phyloP scores from a whole-genome alignment of 1,140 invertebrate genomes.

The Ostrea denselamellosa region DNA sequence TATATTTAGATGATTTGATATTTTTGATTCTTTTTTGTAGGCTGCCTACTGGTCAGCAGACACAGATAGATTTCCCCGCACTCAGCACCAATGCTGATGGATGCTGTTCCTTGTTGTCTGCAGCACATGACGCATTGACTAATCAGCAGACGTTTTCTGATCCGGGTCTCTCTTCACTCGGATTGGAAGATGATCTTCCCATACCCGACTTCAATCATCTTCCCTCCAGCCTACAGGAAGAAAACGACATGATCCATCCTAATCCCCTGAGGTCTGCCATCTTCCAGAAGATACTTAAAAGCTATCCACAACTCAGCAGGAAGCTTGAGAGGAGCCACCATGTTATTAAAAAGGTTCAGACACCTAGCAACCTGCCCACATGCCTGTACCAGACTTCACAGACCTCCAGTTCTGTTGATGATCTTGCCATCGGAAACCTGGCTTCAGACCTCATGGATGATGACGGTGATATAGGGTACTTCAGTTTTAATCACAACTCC shows the following conservation, averaged over 20 bases:
- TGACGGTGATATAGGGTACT: constrained; percentile 43
- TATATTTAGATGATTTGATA: too few relatives aligned
- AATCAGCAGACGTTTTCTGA: not conserved
- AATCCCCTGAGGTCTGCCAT: constrained; percentile 52
- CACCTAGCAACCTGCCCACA: not conserved
- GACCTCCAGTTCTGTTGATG: not conserved
- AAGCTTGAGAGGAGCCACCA: constrained; percentile 36
- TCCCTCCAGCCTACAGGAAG: not conserved
- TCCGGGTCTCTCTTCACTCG: not conserved
- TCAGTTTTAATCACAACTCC: constrained; percentile 33
- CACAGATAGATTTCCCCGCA: not conserved
- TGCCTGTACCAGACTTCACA: constrained; percentile 28
- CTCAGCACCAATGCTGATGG: not conserved
- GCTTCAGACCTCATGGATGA: constrained; percentile 50
- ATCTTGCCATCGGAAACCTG: not conserved
- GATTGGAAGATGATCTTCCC: constrained; percentile 18
- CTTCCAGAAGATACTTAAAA: constrained; percentile 49
- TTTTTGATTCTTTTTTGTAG: not conserved
- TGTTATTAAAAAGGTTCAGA: constrained; percentile 22
- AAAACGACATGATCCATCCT: not conserved
- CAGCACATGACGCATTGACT: not conserved
- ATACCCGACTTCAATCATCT: constrained; percentile 24
- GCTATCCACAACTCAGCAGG: constrained; percentile 46
- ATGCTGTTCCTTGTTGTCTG: not conserved
- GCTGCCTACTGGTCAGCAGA: not conserved